Evolutionary conservation across 2,113 vertebrate species (phyloP).

Genomic region (Oreotragus oreotragus): DNA sequence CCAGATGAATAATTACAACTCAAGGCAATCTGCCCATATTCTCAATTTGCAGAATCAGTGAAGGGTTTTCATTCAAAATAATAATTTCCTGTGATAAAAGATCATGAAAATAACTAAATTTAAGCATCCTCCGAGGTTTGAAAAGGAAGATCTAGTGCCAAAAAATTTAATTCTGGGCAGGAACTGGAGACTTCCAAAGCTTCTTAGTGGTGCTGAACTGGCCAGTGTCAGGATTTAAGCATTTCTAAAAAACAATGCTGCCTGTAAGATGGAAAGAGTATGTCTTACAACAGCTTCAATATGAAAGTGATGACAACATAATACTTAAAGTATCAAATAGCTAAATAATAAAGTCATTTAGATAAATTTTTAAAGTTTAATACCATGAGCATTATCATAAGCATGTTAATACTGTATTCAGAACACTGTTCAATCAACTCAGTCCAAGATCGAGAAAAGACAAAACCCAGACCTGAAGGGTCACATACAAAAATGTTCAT

Average conservation of each 20-base stretch:
- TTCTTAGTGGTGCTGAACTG: background rate
- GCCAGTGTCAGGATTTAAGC: background rate
- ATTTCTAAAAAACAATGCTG: background rate
- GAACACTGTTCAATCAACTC: background rate
- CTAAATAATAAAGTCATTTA: background rate
- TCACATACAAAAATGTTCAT: background rate
- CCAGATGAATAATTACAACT: conserved; percentile 30
- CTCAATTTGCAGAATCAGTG: conserved; percentile 17
- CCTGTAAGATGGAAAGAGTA: background rate
- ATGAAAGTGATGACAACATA: background rate
- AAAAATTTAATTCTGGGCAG: background rate
- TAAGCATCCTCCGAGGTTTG: background rate
- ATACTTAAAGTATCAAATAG: background rate
- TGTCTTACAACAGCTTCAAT: background rate
- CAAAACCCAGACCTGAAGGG: background rate
- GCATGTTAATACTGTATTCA: background rate
- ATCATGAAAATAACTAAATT: background rate
- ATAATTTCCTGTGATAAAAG: background rate
- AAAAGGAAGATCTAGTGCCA: background rate
- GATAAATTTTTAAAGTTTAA: background rate
- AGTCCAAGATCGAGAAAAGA: background rate
- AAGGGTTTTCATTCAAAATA: conserved; percentile 18
- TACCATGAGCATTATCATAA: background rate
- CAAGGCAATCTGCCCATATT: background rate
- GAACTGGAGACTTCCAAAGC: background rate